These are phyloP conservation scores for Catharus minimus DNA, from an alignment of 2,113 vertebrate genomes.

Conservation along the genomic window DNA sequence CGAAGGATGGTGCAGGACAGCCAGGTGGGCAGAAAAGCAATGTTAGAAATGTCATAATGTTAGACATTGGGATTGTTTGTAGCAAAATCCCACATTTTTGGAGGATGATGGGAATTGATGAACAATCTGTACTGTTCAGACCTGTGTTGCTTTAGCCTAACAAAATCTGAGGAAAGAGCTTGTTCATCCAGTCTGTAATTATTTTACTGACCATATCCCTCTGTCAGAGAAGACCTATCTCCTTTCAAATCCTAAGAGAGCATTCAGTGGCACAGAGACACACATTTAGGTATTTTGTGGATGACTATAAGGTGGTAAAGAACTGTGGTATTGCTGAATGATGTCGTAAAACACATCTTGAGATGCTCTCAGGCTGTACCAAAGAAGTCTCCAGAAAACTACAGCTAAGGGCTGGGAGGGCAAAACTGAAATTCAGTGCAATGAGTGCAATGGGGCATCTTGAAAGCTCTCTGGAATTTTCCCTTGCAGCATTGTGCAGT, in stretches of 20 bases:
- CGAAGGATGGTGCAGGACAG: not conserved
- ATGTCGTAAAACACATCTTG: not conserved
- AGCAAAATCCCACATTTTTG: not conserved
- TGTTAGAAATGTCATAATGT: not conserved
- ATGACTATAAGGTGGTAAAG: not conserved
- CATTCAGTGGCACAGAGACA: not conserved
- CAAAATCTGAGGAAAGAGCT: not conserved
- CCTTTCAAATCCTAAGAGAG: not conserved
- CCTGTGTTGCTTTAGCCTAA: not conserved
- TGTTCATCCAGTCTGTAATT: not conserved
- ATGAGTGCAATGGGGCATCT: not conserved
- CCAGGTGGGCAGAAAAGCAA: not conserved
- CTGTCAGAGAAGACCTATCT: not conserved
- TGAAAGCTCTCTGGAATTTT: conserved; percentile 43
- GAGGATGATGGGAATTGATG: not conserved
- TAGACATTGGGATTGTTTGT: not conserved
- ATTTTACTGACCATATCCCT: not conserved
- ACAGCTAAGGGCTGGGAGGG: not conserved
- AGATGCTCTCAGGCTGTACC: not conserved
- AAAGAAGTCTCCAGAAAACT: not conserved
- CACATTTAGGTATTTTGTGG: not conserved
- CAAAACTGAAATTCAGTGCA: not conserved
- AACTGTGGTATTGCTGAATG: not conserved
- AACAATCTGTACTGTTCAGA: not conserved
- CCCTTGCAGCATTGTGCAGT: conserved; percentile 39